Percentiles rank a stretch among this genome's conserved stretches.
Conservation (phyloP, 2,113 vertebrate genomes). For the Megatriorchis doriae region DNA sequence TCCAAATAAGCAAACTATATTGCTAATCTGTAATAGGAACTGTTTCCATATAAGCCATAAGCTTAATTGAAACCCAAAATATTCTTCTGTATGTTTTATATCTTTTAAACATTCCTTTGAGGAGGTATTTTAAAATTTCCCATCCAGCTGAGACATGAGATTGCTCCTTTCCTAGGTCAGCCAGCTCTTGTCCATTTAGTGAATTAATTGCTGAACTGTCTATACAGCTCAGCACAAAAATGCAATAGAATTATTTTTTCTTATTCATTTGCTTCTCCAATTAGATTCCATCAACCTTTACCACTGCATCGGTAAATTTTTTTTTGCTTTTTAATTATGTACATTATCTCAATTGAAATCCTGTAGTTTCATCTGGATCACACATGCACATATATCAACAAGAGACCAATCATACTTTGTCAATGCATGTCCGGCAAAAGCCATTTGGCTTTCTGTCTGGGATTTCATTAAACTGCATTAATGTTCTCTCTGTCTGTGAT, state of each 20-base stretch:
- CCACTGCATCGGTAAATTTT: neutral
- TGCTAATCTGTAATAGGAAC: neutral
- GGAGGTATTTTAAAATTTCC: neutral
- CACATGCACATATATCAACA: neutral
- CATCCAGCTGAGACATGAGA: neutral
- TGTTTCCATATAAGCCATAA: neutral
- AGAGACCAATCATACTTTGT: neutral
- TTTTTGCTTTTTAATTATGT: neutral
- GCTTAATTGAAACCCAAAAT: neutral
- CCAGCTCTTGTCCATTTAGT: neutral
- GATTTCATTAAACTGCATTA: neutral
- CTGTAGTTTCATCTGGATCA: neutral
- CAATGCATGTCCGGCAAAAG: neutral
- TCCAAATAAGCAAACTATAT: neutral
- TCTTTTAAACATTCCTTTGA: neutral
- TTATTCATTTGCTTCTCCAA: neutral
- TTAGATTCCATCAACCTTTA: neutral
- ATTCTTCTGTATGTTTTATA: neutral
- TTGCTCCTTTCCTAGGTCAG: neutral
- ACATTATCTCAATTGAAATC: neutral
- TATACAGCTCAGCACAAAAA: neutral
- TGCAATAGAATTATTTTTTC: neutral
- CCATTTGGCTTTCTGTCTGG: conserved; percentile 8
- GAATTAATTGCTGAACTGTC: neutral
- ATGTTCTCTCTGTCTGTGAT: neutral